Evolutionary conservation across 2,113 vertebrate genomes (phyloP), one percentile per base, ranked within the genome.

Genomic region (Planiliza haematocheilus): DNA sequence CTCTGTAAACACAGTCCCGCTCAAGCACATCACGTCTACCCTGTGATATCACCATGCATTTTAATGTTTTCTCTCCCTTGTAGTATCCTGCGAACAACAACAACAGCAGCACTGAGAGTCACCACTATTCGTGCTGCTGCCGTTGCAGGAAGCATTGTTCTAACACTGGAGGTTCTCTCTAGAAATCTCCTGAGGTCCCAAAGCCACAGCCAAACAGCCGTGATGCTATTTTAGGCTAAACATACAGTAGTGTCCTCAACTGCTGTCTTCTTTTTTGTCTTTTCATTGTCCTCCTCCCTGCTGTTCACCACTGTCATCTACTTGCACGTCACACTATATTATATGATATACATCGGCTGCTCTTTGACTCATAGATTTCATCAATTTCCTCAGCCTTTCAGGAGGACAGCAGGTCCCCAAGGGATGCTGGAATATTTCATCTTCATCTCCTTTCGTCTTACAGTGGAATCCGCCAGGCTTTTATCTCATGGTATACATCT

Each of bases 221-320:
- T 17, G 14, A 60, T 41, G 50, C 65, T 87, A 87, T 86, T 89
- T 82, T 71, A 18, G 62, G 74, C 34, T 17, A 42, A 74, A 63
- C 74, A 70, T n/a, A 53, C 53, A n/a, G n/a, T n/a, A n/a, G n/a
- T 71, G 38, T 67, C 63, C 58, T 74, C 42, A 17, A 61, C 50
- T 30, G 10, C 67, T 57, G 63, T 53, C 61, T 64, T n/a, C 45
- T 24, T 69, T 18, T 20, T 61, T 38, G 10, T 30, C 30, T 41
- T 36, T 17, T 62, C 59, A 21, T 58, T 24, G 14, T 46, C 20
- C 38, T 56, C 12, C 48, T 53, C 10, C 30, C 18, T 46, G 30
- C 30, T 42, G 42, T 9, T 52, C 52, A 30, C 39, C 39, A 48
- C 70, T 45, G 71, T 65, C 68, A 45, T 41, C 11, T 18, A 55